Evolutionary conservation across 1,140 invertebrate species (phyloP), one percentile per base, ranked within the genome.

Genomic region (Probaryconus sp.): DNA sequence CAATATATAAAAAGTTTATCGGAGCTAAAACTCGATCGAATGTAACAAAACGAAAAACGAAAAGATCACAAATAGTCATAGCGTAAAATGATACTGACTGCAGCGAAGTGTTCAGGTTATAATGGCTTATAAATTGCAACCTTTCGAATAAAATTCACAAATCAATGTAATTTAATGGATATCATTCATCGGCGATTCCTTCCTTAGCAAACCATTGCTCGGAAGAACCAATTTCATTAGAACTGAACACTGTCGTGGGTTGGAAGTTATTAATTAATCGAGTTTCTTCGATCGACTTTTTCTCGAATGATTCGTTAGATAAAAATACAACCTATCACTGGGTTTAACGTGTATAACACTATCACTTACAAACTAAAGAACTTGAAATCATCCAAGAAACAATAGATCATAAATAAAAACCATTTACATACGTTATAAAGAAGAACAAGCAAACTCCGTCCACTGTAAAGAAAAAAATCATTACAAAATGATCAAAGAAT

Each of bases 11-110:
- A 67, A 73, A 67, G 20, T 56, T 33, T 14, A 50, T 65, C 20
- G 38, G 14, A 33, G 11, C 3, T 40, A 51, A 17, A 56, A 74
- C 35, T 58, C 33, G n/a, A 65, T 60, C 28, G 17, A 56, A 64
- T 45, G 18, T 70, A 71, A 71, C 40, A 51, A 50, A 65, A 61
- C 16, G 33, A 42, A 24, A 48, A 74, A 60, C 61, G 28, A 64
- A 72, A 58, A 40, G 56, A 76, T 72, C 63, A 76, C 68, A 72
- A 72, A 56, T 58, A 63, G 9, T 63, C 6, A 38, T 51, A 56
- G 20, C 40, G 51, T 63, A 60, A 43, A 45, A 53, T 14, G 35
- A 67, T n/a, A 51, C 20, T 20, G 20, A 35, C 33, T 35, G 16
- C 31, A 47, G 38, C 6, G n/a, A 30, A 58, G 30, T 35, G 42